A percentile compares a stretch with the other conserved stretches of the same genome.
phyloP scores from a whole-genome alignment of 2,797 vertebrate genomes.

The Poecilia picta region DNA sequence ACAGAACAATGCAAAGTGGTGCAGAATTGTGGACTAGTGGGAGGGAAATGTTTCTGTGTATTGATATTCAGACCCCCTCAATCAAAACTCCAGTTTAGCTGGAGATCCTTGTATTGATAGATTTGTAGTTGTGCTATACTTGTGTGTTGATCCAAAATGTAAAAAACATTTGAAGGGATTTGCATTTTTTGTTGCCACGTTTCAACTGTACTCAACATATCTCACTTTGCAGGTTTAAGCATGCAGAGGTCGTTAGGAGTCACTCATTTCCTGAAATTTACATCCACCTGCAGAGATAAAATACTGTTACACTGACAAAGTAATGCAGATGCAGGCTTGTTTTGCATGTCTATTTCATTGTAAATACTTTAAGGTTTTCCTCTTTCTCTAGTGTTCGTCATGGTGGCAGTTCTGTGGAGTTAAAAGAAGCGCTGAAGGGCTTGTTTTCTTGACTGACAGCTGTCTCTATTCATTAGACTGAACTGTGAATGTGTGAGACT shows the following conservation, averaged over 20 bases:
- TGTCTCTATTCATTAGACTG: constrained; percentile 13
- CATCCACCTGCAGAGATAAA: not conserved
- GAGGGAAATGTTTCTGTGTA: not conserved
- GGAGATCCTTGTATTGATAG: not conserved
- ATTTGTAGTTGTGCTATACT: not conserved
- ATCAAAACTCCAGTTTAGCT: not conserved
- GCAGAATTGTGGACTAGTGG: not conserved
- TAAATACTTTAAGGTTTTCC: not conserved
- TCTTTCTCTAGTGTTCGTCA: not conserved
- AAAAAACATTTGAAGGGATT: not conserved
- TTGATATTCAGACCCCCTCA: not conserved
- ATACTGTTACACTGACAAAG: not conserved
- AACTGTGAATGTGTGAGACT: constrained; percentile 18
- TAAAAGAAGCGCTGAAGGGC: constrained; percentile 7
- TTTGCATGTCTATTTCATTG: not conserved
- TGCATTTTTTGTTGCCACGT: no score
- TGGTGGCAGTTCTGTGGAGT: not conserved
- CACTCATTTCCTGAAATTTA: not conserved
- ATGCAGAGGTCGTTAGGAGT: not conserved
- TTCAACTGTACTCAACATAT: not conserved
- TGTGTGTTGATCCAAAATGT: not conserved
- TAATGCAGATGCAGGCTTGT: not conserved
- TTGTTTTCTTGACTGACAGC: constrained; percentile 23
- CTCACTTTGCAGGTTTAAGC: not conserved
- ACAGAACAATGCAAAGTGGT: not conserved